Percentiles rank a stretch among this genome's conserved stretches.
Conservation (phyloP, 2,888 invertebrate genomes). For the Drosophila emarginata region DNA sequence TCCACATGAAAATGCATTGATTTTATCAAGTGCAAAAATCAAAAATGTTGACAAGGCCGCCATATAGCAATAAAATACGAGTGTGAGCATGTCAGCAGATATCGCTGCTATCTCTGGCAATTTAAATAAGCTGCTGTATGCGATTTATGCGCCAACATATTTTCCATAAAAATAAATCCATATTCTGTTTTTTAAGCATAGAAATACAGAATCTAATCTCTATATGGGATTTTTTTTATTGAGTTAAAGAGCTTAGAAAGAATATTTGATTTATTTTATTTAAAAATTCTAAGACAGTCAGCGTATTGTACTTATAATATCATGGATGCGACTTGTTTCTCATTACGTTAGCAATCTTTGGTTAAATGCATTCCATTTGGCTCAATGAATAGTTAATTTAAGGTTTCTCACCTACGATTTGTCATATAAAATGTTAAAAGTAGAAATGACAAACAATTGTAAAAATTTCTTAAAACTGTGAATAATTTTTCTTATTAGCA, state of each 20-base stretch:
- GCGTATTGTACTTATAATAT: no score
- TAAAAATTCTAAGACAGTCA: no score
- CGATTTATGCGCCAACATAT: slow-evolving; percentile 41
- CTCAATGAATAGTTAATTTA: no score
- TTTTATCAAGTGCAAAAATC: slow-evolving; percentile 68
- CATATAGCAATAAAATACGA: slow-evolving; percentile 41
- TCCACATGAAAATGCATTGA: slow-evolving; percentile 57
- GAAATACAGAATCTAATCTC: background rate
- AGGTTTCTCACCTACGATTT: no score
- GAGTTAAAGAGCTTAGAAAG: background rate
- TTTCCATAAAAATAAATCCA: slow-evolving; percentile 17
- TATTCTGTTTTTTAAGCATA: slow-evolving; percentile 8
- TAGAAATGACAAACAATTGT: no score
- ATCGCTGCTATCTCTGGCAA: slow-evolving; percentile 28
- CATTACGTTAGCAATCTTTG: no score
- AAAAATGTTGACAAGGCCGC: slow-evolving; percentile 67
- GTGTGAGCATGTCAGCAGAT: slow-evolving; percentile 27
- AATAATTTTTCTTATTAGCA: no score
- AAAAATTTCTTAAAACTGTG: no score
- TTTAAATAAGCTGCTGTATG: slow-evolving; percentile 42
- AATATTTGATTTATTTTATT: no score
- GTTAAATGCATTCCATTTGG: no score
- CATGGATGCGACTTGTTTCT: no score
- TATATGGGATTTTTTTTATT: background rate
- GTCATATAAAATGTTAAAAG: no score